These are phyloP conservation scores for Scleropages formosus DNA, from an alignment of 2,797 vertebrate genomes.

Conservation along the genomic window DNA sequence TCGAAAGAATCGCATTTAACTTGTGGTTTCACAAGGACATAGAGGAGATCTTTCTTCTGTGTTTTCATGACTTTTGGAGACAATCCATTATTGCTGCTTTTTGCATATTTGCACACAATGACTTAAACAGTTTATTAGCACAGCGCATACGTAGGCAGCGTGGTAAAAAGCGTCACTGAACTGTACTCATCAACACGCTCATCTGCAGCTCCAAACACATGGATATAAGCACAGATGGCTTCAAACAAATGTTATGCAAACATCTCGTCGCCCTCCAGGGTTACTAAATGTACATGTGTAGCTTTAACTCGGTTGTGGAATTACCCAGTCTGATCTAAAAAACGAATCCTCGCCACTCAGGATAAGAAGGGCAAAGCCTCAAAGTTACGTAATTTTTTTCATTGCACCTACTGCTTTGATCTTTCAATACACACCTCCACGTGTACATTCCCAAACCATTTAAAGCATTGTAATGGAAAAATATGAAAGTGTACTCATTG, in stretches of 20 bases:
- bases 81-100: not conserved
- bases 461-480: not conserved
- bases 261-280: constrained; percentile 52
- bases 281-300: constrained; percentile 53
- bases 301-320: constrained; percentile 39
- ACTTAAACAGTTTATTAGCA: constrained; percentile 9
- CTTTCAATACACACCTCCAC: not conserved
- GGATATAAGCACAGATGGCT: constrained; percentile 61
- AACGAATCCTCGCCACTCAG: constrained; percentile 14
- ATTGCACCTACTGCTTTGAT: not conserved
- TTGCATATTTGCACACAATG: not conserved
- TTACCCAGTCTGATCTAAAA: constrained; percentile 38
- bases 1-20: too few relatives aligned
- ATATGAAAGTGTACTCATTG: not conserved
- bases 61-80: too few relatives aligned
- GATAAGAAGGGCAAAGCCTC: not conserved
- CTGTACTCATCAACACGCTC: constrained; percentile 40
- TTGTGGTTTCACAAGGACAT: too few relatives aligned
- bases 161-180: constrained; percentile 17
- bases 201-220: constrained; percentile 34
- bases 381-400: constrained; percentile 9
- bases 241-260: constrained; percentile 55
- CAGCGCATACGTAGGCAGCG: constrained; percentile 20
- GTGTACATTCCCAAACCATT: not conserved
- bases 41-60: too few relatives aligned